Evolutionary conservation across 2,888 invertebrate genomes (phyloP).

Genomic region (Scaptomyza cyrtandrae): DNA sequence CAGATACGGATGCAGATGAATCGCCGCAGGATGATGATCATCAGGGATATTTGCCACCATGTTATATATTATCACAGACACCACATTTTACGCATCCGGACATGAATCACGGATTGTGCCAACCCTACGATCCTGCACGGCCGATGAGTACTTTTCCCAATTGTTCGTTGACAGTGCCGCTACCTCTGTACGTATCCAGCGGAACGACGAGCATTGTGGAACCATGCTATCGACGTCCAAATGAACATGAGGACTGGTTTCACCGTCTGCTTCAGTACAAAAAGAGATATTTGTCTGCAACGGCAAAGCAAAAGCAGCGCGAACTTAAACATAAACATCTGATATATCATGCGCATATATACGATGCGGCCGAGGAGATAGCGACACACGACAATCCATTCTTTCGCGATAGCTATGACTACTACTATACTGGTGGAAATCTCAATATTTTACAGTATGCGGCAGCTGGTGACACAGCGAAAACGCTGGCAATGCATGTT

Average conservation of each 20-base stretch:
- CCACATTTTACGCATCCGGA: slow-evolving; percentile 46
- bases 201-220: slow-evolving; percentile 52
- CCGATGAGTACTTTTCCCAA: slow-evolving; percentile 39
- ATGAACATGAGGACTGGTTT: slow-evolving; percentile 41
- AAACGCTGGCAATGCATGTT: slow-evolving; percentile 67
- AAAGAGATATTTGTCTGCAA: slow-evolving; percentile 8
- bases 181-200: slow-evolving; percentile 51
- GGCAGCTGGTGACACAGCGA: neutral
- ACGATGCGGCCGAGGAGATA: slow-evolving; percentile 59
- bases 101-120: slow-evolving; percentile 42
- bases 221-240: slow-evolving; percentile 41
- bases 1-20: neutral
- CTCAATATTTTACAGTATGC: slow-evolving; percentile 53
- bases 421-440: slow-evolving; percentile 83
- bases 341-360: slow-evolving; percentile 38
- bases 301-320: slow-evolving; percentile 34
- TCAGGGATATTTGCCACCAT: neutral
- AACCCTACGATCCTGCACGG: neutral
- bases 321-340: slow-evolving; percentile 31
- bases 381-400: slow-evolving; percentile 62
- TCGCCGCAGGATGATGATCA: neutral
- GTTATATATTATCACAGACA: slow-evolving; percentile 23
- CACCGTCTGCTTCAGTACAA: neutral
- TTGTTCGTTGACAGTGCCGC: slow-evolving; percentile 40
- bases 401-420: slow-evolving; percentile 81